Evolutionary conservation across 1,140 invertebrate species (phyloP).

Genomic region (Hirudo medicinalis): DNA sequence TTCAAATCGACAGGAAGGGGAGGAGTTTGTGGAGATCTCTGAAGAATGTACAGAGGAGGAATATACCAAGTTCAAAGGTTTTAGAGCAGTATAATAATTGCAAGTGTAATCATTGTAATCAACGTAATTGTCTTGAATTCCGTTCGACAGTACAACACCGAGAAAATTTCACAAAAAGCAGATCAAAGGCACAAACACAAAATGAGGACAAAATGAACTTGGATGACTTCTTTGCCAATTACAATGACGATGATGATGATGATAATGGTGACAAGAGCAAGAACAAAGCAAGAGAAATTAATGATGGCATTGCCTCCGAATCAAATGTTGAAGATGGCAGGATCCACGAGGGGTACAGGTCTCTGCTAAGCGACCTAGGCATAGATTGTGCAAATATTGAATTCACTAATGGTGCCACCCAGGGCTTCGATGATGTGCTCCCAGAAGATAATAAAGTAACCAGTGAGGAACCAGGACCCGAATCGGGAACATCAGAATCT

Average conservation of each 20-base stretch:
- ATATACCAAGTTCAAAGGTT: background rate
- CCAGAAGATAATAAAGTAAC: too few species aligned
- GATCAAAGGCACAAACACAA: background rate
- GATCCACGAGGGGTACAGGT: too few species aligned
- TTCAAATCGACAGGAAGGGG: background rate
- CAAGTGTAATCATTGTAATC: background rate
- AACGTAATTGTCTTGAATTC: background rate
- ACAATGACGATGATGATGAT: background rate
- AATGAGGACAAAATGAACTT: background rate
- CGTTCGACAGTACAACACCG: background rate
- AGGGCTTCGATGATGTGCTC: too few species aligned
- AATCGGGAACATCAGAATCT: too few species aligned
- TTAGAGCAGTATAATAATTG: background rate
- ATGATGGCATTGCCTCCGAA: background rate
- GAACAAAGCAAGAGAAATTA: background rate
- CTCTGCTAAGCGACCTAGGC: too few species aligned
- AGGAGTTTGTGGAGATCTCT: background rate
- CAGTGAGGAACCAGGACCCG: too few species aligned
- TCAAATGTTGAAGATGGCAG: background rate
- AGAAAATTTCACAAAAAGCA: background rate
- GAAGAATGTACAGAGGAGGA: constrained; percentile 3
- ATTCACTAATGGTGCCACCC: too few species aligned
- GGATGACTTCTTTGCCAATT: background rate
- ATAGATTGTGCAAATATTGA: too few species aligned
- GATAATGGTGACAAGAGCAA: background rate